phyloP scores from a whole-genome alignment of 2,113 vertebrate species.

The Bos javanicus region DNA sequence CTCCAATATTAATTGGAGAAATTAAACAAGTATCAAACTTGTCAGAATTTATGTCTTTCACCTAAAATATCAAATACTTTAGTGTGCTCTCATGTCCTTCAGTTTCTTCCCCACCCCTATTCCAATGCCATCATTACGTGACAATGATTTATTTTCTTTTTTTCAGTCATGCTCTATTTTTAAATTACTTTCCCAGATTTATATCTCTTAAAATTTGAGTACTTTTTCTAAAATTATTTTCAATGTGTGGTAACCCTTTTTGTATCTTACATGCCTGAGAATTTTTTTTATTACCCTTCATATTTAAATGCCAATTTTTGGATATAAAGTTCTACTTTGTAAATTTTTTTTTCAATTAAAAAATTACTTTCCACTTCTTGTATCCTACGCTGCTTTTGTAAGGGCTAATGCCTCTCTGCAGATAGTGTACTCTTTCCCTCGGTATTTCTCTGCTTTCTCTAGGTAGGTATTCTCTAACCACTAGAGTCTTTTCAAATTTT shows the following conservation, averaged over 20 bases:
- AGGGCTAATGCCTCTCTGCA: not conserved
- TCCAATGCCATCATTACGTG: not conserved
- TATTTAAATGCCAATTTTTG: not conserved
- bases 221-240: not conserved
- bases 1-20: not conserved
- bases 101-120: not conserved
- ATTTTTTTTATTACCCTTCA: not conserved
- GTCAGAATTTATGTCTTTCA: not conserved
- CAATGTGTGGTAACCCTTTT: not conserved
- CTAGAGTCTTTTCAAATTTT: not conserved
- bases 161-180: not conserved
- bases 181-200: not conserved
- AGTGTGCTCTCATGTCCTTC: not conserved
- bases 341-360: not conserved
- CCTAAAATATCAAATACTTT: not conserved
- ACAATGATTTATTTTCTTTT: not conserved
- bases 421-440: not conserved
- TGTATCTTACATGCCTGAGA: not conserved
- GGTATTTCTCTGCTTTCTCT: not conserved
- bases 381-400: not conserved
- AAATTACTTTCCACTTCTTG: not conserved
- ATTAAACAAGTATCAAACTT: not conserved
- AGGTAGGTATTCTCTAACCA: not conserved
- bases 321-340: not conserved
- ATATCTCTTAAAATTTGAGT: not conserved